A percentile compares a stretch with the other conserved stretches of the same genome.
phyloP scores from a whole-genome alignment of 2,888 invertebrate species.

The Nemoura dubitans region DNA sequence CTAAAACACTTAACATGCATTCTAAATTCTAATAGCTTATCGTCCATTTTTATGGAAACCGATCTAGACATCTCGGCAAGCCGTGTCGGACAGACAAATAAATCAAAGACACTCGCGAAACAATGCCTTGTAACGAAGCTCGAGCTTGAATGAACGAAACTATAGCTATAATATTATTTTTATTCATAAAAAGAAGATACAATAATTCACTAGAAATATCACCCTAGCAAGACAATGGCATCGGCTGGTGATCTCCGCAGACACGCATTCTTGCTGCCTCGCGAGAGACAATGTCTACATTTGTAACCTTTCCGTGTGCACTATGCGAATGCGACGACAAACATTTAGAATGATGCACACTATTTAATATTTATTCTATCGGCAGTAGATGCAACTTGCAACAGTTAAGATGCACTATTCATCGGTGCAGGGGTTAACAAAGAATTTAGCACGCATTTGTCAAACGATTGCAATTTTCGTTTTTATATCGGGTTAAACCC shows the following conservation, averaged over 20 bases:
- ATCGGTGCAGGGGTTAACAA: not conserved
- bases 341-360: not conserved
- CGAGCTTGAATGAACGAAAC: not conserved
- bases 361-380: not conserved
- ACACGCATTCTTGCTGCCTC: not conserved
- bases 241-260: not conserved
- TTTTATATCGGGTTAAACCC: not conserved
- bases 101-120: not conserved
- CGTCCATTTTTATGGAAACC: not conserved
- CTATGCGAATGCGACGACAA: not conserved
- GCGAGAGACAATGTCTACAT: not conserved
- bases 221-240: conserved; percentile 12
- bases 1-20: not conserved
- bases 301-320: not conserved
- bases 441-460: not conserved
- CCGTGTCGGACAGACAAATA: not conserved
- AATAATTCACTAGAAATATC: not conserved
- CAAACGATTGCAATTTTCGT: not conserved
- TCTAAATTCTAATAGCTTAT: not conserved
- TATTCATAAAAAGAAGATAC: not conserved
- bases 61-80: not conserved
- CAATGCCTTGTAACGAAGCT: not conserved
- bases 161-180: conserved; percentile 1
- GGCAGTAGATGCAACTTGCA: not conserved
- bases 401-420: not conserved